A percentile compares a stretch with the other conserved stretches of the same genome.
These are phyloP conservation scores for Watsonalla cultraria DNA, from an alignment of 2,888 invertebrate genomes.

Conservation along the genomic window DNA sequence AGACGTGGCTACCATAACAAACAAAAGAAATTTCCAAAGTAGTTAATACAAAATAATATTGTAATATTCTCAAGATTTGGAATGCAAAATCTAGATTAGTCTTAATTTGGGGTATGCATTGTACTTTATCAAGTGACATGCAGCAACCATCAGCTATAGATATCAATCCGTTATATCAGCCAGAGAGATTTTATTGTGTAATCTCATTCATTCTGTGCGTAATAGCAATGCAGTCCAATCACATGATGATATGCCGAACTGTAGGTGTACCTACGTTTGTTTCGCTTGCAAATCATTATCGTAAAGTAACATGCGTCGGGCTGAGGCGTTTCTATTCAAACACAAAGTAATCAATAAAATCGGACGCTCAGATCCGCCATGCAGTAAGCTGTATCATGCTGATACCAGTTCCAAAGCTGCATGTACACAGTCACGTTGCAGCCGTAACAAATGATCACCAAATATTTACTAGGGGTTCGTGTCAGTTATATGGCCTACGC, in stretches of 20 bases:
- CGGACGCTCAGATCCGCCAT: conserved; percentile 73
- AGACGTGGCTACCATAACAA: conserved; percentile 33
- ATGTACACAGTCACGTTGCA: conserved; percentile 40
- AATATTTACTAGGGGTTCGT: conserved; percentile 25
- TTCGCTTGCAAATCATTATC: conserved; percentile 50
- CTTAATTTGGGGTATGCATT: conserved; percentile 54
- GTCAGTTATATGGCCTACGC: conserved; percentile 13
- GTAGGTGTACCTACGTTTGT: conserved; percentile 22
- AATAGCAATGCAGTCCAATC: conserved; percentile 54
- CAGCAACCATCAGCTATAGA: conserved; percentile 63
- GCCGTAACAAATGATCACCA: conserved; percentile 21
- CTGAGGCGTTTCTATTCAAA: conserved; percentile 73
- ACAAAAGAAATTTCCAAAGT: conserved; percentile 27
- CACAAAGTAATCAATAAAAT: conserved; percentile 68
- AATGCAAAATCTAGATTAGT: conserved; percentile 59
- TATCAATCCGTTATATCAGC: conserved; percentile 38
- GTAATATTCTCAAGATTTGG: conserved; percentile 36
- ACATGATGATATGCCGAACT: conserved; percentile 24
- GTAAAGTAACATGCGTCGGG: conserved; percentile 73
- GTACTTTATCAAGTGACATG: conserved; percentile 63
- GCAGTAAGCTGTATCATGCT: conserved; percentile 77
- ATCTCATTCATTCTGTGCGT: conserved; percentile 47
- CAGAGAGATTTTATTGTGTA: conserved; percentile 37
- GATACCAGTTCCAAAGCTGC: conserved; percentile 60
- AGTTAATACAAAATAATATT: conserved; percentile 24